Conservation (phyloP, 2,888 invertebrate genomes). For the Heliconius aoede region DNA sequence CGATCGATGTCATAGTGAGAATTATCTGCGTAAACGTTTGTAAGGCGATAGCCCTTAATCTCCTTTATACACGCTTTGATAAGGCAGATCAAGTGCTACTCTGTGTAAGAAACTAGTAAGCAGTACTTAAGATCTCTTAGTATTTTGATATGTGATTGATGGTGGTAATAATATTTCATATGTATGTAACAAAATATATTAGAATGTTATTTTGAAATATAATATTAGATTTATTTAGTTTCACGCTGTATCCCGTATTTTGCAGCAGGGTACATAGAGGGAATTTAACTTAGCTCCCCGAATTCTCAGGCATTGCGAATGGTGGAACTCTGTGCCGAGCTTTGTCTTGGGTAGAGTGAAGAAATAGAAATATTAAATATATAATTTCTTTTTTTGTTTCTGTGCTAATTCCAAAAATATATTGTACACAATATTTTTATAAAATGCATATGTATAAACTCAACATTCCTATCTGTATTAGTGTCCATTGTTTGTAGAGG, state of each 20-base stretch:
- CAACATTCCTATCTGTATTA: background rate
- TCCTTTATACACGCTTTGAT: slow-evolving; percentile 21
- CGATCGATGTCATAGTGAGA: background rate
- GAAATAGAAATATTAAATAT: too few species aligned
- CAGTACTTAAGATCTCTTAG: slow-evolving; percentile 1
- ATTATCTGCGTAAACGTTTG: background rate
- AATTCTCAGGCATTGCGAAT: too few species aligned
- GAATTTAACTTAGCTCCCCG: too few species aligned
- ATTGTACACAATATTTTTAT: background rate
- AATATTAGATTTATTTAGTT: too few species aligned
- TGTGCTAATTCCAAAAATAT: background rate
- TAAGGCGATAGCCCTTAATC: slow-evolving; percentile 27
- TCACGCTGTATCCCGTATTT: too few species aligned
- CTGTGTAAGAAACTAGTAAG: slow-evolving; percentile 14
- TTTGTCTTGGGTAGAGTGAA: too few species aligned
- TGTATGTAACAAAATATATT: background rate
- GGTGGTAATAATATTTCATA: background rate
- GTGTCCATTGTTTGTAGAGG: background rate
- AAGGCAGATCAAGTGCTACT: slow-evolving; percentile 18
- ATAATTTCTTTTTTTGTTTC: too few species aligned
- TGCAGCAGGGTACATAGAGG: too few species aligned
- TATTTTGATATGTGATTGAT: slow-evolving; percentile 20
- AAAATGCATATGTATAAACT: background rate
- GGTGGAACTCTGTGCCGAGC: too few species aligned
- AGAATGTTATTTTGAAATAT: background rate